These are phyloP conservation scores for Corbicula japonica DNA, from an alignment of 2,888 invertebrate genomes.

Conservation along the genomic window DNA sequence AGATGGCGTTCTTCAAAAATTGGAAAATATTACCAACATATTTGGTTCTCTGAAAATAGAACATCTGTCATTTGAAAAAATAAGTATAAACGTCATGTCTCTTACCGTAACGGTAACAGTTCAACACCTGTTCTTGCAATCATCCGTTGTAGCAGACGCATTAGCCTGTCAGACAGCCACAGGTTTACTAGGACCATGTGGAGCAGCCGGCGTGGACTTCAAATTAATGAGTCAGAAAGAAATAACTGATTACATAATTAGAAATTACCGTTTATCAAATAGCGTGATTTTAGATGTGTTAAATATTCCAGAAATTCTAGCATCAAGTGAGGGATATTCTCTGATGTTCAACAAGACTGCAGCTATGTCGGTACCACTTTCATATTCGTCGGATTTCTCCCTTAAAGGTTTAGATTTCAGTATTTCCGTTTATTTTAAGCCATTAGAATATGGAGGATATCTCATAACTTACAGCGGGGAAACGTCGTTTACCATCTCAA, in stretches of 20 bases:
- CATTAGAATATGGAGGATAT: constrained; percentile 65
- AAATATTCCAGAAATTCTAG: constrained; percentile 31
- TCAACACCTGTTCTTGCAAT: constrained; percentile 63
- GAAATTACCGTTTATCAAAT: constrained; percentile 36
- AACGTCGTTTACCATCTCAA: constrained; percentile 71
- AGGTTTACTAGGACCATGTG: constrained; percentile 70
- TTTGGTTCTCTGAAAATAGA: constrained; percentile 49
- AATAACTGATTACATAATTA: constrained; percentile 43
- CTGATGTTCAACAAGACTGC: constrained; percentile 73
- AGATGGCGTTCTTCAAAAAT: constrained; percentile 38
- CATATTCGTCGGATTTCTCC: constrained; percentile 41
- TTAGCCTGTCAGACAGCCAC: constrained; percentile 56
- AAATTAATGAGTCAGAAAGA: constrained; percentile 50
- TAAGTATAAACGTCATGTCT: constrained; percentile 51
- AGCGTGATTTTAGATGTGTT: constrained; percentile 63
- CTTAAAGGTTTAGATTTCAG: constrained; percentile 64
- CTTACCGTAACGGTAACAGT: constrained; percentile 45
- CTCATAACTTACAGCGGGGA: constrained; percentile 70
- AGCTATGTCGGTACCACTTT: constrained; percentile 54
- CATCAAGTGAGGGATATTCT: constrained; percentile 71
- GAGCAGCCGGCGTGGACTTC: constrained; percentile 50
- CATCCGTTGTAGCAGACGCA: constrained; percentile 51
- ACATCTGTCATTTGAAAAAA: constrained; percentile 53
- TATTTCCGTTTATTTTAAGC: constrained; percentile 74
- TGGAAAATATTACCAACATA: constrained; percentile 35